phyloP scores from a whole-genome alignment of 2,797 vertebrate genomes.

The Notoglanidium macrostoma region DNA sequence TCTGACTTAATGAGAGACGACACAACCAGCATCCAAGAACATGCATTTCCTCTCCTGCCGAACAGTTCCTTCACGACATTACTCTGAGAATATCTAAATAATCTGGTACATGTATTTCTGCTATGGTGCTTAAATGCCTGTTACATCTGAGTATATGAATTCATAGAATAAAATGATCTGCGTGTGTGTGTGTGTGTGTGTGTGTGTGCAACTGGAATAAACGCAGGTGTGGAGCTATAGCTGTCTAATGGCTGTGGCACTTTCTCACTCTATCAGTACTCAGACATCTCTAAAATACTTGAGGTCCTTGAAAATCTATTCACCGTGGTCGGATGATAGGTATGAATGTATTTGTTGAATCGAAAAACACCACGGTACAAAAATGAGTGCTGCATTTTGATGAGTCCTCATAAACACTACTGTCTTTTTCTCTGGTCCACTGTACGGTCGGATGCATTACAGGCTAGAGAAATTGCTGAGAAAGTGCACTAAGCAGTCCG shows the following conservation, averaged over 20 bases:
- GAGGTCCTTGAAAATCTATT: slow-evolving; percentile 27
- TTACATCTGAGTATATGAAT: slow-evolving; percentile 10
- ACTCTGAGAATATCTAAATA: slow-evolving; percentile 37
- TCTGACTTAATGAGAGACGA: slow-evolving; percentile 54
- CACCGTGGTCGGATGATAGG: not conserved
- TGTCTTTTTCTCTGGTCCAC: not conserved
- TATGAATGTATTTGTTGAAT: slow-evolving; percentile 1
- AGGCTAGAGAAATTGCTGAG: slow-evolving; percentile 26
- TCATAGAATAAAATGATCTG: not conserved
- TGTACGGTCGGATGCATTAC: slow-evolving; percentile 12
- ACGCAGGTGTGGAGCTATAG: not conserved
- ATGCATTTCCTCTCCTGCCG: slow-evolving; percentile 41
- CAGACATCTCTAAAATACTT: slow-evolving; percentile 8
- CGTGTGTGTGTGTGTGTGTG: not conserved
- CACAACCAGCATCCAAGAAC: slow-evolving; percentile 50
- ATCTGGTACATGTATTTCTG: slow-evolving; percentile 30
- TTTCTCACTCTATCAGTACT: not conserved
- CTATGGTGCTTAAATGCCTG: slow-evolving; percentile 4
- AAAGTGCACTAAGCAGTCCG: slow-evolving; percentile 51
- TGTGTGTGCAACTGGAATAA: not conserved
- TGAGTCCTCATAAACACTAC: not conserved
- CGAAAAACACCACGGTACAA: not conserved
- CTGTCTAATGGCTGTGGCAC: not conserved
- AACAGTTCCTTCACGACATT: slow-evolving; percentile 20
- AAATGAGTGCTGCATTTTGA: slow-evolving; percentile 9